Evolutionary conservation across 2,113 vertebrate species (phyloP).

Genomic region (Calyptomena viridis): DNA sequence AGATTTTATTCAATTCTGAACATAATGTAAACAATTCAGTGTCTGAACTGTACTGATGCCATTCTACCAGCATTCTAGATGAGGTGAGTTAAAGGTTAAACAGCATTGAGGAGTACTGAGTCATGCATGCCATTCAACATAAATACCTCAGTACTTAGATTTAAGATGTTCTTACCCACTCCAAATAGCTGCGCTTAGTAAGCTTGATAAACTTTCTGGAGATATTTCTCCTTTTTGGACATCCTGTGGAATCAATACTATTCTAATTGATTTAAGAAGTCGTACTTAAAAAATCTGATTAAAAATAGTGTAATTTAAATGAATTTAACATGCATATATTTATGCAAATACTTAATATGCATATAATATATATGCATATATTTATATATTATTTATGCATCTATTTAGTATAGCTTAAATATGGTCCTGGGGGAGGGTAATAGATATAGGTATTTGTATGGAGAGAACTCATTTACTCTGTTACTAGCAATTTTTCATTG

Average conservation of each 20-base stretch:
- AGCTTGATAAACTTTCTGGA: background rate
- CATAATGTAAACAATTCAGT: background rate
- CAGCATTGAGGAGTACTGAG: background rate
- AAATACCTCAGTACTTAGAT: background rate
- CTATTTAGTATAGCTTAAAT: too few relatives aligned
- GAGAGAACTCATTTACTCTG: background rate
- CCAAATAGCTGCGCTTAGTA: background rate
- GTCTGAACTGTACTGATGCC: background rate
- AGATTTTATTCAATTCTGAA: background rate
- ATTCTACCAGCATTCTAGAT: background rate
- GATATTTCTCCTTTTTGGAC: background rate
- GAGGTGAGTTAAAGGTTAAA: background rate
- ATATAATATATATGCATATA: too few relatives aligned
- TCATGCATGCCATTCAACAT: background rate
- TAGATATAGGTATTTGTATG: background rate
- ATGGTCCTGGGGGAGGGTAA: background rate
- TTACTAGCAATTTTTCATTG: background rate
- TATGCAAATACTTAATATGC: too few relatives aligned
- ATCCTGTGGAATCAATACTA: background rate
- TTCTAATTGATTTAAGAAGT: background rate
- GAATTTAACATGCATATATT: background rate
- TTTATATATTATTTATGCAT: too few relatives aligned
- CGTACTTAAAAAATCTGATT: background rate
- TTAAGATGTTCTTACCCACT: background rate
- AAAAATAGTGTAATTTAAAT: background rate